Percentiles rank a stretch among this genome's conserved stretches.
Evolutionary conservation across 2,888 invertebrate genomes (phyloP).

Genomic region (Heteromyza rotundicornis): DNA sequence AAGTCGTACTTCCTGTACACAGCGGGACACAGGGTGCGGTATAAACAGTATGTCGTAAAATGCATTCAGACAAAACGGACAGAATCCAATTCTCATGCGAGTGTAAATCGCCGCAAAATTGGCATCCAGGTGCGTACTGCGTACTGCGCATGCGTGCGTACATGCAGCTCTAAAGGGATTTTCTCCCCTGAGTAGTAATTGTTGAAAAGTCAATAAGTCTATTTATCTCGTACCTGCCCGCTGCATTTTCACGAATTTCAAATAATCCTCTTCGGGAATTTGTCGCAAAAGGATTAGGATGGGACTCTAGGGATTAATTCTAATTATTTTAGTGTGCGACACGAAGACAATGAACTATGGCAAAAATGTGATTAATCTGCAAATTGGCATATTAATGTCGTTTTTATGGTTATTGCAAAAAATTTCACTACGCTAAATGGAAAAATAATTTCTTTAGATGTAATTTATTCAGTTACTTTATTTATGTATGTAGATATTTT

Average conservation of each 20-base stretch:
- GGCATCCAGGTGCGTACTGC: neutral
- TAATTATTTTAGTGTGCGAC: neutral
- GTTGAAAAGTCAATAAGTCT: conserved; percentile 4
- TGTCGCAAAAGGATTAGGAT: neutral
- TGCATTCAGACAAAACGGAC: no score
- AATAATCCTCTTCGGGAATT: neutral
- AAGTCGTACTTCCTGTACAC: neutral
- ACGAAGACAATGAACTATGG: neutral
- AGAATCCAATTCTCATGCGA: no score
- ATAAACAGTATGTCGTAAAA: no score
- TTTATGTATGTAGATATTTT: no score
- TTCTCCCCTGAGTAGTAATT: no score
- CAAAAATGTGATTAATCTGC: neutral
- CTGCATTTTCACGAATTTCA: neutral
- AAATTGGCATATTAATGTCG: no score
- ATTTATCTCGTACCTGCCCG: conserved; percentile 1
- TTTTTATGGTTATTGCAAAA: no score
- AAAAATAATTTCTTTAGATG: no score
- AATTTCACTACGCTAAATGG: no score
- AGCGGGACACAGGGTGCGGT: neutral
- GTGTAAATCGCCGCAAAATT: no score
- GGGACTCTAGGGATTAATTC: neutral
- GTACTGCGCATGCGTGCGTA: conserved; percentile 39
- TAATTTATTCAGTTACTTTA: no score
- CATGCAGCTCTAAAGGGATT: conserved; percentile 25